Base-by-base conservation (phyloP, 2,888 invertebrate genomes). In the Actias luna region DNA sequence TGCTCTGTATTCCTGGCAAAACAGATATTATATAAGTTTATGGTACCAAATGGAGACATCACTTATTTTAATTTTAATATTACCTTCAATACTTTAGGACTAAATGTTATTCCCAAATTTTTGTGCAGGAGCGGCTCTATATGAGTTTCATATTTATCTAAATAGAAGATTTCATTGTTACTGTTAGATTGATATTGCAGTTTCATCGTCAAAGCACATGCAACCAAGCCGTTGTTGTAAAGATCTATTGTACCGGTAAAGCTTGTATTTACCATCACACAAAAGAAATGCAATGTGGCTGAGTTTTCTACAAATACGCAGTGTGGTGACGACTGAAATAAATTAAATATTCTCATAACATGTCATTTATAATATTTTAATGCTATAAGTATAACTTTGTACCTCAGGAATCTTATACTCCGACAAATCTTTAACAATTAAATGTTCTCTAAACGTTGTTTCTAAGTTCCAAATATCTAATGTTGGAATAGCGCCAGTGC, bases 391-490 rank as follows among this genome's bases (percentile, higher is more conserved):
- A 52, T 58, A 14, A 42, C 18, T 36, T 36, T 42, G 59, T 77
- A 92, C 92, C 86, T 93, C 92, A 1, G 89, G 91, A 50, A 88
- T 86, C 72, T 89, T 83, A 67, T 94, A 93, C 65, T 94, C 93
- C 0, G 85, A 74, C 58, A 93, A 72, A 63, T 82, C 86, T 72
- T 94, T 91, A 0, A 94, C 93, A 64, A 95, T 88, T 25, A 93
- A 87, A 72, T 94, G 94, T 77, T 94, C 94, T 65, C 91, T 89
- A 75, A 95, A 95, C 0, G 95, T 94, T 2, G 87, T 90, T 61
- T 93, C 89, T 27, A 93, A 77, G 75, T 95, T 93, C 77, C 90
- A 85, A 63, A 95, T 93, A 74, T 94, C 93, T 62, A 95, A 75
- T 10, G 82, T 83, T 0, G 95, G 94, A 72, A 94, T 83, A n/a